Evolutionary conservation across 2,113 vertebrate genomes (phyloP).

Genomic region (Jacana jacana): DNA sequence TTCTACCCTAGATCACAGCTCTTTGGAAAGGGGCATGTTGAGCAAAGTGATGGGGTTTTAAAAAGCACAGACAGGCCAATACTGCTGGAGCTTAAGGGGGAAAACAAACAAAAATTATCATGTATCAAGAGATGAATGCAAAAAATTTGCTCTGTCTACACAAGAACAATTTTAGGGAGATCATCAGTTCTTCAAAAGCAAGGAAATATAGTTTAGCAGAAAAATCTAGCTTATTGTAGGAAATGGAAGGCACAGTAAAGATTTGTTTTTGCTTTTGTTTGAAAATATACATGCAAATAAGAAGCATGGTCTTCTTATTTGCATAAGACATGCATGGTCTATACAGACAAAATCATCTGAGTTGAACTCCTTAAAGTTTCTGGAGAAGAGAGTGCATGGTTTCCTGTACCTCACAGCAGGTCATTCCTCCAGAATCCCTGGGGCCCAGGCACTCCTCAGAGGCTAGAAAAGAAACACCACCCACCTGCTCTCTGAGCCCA

Average conservation of each 20-base stretch:
- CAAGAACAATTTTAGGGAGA: not conserved
- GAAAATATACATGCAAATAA: not conserved
- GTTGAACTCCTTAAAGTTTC: not conserved
- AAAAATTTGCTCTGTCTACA: not conserved
- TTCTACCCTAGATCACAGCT: not conserved
- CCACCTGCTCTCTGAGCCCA: accelerated
- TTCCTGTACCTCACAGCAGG: not conserved
- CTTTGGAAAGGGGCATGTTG: not conserved
- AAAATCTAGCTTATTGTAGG: not conserved
- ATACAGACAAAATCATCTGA: not conserved
- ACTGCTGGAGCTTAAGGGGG: not conserved
- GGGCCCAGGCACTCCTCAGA: not conserved
- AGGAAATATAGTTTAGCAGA: not conserved
- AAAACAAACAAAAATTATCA: not conserved
- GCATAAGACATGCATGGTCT: not conserved
- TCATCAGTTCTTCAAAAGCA: not conserved
- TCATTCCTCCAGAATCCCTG: not conserved
- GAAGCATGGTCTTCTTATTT: no score
- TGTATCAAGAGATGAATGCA: not conserved
- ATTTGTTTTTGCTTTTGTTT: not conserved
- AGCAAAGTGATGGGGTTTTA: not conserved
- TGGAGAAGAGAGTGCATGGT: not conserved
- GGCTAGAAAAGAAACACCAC: not conserved
- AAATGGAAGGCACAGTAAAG: not conserved
- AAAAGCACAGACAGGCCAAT: not conserved